phyloP scores from a whole-genome alignment of 23 tunicate genomes.

The Botrylloides violaceus region DNA sequence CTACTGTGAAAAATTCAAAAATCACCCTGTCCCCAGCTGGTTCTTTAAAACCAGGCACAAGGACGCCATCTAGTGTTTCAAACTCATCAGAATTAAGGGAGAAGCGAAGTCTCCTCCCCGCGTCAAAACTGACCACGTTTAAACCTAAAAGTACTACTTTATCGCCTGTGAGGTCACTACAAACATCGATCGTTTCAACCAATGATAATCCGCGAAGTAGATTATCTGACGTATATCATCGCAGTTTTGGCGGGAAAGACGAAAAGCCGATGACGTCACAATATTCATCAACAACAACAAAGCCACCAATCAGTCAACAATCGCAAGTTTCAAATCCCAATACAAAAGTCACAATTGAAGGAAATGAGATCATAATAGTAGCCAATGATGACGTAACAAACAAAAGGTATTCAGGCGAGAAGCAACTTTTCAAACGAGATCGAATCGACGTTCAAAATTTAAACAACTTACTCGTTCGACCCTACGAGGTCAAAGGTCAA shows the following conservation, averaged over 20 bases:
- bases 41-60: slow-evolving; percentile 14
- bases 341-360: background rate
- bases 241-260: slow-evolving; percentile 1
- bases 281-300: too few relatives aligned
- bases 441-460: slow-evolving; percentile 20
- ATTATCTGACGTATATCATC: background rate
- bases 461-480: slow-evolving; percentile 18
- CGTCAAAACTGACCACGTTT: background rate
- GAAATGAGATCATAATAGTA: slow-evolving; percentile 2
- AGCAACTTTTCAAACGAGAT: background rate
- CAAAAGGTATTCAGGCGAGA: slow-evolving; percentile 5
- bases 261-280: background rate
- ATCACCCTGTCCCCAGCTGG: slow-evolving; percentile 37
- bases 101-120: background rate
- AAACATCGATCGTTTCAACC: too few relatives aligned
- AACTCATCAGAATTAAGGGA: background rate
- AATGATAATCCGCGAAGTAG: background rate
- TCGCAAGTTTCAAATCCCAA: too few relatives aligned
- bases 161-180: too few relatives aligned
- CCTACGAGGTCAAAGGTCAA: background rate
- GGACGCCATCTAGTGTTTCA: background rate
- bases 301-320: background rate
- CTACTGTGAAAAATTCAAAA: background rate
- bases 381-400: background rate
- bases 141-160: too few relatives aligned